These are phyloP conservation scores for Pheosia gnoma DNA, from an alignment of 2,888 invertebrate genomes.

Conservation along the genomic window DNA sequence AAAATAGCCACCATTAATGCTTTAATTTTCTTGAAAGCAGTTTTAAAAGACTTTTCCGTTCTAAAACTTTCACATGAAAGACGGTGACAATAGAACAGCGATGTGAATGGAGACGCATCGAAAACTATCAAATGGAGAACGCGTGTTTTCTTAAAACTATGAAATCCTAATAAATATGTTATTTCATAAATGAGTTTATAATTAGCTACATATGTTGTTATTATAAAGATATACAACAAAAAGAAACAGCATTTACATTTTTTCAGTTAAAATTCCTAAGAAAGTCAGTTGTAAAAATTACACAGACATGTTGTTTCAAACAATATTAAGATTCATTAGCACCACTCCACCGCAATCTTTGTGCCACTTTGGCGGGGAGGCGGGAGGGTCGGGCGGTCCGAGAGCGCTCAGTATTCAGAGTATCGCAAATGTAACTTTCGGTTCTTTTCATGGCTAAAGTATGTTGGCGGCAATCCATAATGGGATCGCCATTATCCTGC, in stretches of 20 bases:
- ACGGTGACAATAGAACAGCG: conserved; percentile 70
- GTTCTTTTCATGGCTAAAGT: conserved; percentile 85
- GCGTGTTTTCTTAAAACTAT: not conserved
- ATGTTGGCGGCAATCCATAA: conserved; percentile 85
- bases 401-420: conserved; percentile 83
- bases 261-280: too few species aligned
- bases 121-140: conserved; percentile 23
- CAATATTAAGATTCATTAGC: conserved; percentile 52
- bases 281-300: conserved; percentile 47
- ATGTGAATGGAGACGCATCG: conserved; percentile 51
- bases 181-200: too few species aligned
- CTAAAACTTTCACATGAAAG: conserved; percentile 79
- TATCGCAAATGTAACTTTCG: conserved; percentile 85
- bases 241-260: too few species aligned
- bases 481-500: conserved; percentile 85
- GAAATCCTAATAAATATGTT: too few species aligned
- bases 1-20: conserved; percentile 73
- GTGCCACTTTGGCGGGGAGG: conserved; percentile 52
- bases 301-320: conserved; percentile 24
- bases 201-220: too few species aligned
- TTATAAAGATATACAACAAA: too few species aligned
- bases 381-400: conserved; percentile 55
- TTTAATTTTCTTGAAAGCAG: conserved; percentile 82
- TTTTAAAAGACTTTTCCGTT: conserved; percentile 82
- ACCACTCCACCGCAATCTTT: conserved; percentile 55